Base-by-base conservation (phyloP, 2,888 invertebrate species). In the Augochlorella aurata region DNA sequence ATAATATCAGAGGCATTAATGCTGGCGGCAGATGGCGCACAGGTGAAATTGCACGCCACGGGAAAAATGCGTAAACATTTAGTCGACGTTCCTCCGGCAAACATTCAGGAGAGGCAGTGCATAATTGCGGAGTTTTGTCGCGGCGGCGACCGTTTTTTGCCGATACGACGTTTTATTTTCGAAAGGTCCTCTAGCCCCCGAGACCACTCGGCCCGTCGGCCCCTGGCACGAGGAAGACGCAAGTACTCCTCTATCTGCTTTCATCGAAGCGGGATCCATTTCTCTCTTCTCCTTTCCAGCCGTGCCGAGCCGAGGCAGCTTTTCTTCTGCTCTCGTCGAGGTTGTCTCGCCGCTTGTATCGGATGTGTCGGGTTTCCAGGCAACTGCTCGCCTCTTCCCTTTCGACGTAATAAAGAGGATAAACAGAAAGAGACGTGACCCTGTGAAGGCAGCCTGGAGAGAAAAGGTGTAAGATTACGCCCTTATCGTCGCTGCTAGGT, bases 391-490 rank as follows among this genome's bases (percentile, higher is more conserved):
- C 63, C 76, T 65, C 79, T 76, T 47, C 47, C 71, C 69, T 44
- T 14, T 24, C 52, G 87, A 85, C 83, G 87, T 90, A 91, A 92
- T 92, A 92, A 91, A 90, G 90, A 89, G 89, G 84, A 85, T 89
- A 92, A 92, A 92, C 90, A 91, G 86, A 82, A 83, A 78, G 88
- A 73, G 81, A 91, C 90, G 91, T 90, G 91, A 90, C 85, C 87
- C 84, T 80, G 50, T 74, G 81, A 76, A 79, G 86, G 82, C 76
- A 81, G 83, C 77, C 83, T 61, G 70, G 81, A 83, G 72, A 67
- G 85, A 86, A 89, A 88, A 91, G 91, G 92, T 92, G 92, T 90
- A 90, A 91, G 91, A 92, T 92, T 90, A 90, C 91, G 89, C 86
- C 88, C 92, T 92, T 91, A 91, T 92, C 92, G 89, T 85, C 84